These are phyloP conservation scores for Mesitornis unicolor DNA, from an alignment of 2,113 vertebrate genomes.

Conservation along the genomic window DNA sequence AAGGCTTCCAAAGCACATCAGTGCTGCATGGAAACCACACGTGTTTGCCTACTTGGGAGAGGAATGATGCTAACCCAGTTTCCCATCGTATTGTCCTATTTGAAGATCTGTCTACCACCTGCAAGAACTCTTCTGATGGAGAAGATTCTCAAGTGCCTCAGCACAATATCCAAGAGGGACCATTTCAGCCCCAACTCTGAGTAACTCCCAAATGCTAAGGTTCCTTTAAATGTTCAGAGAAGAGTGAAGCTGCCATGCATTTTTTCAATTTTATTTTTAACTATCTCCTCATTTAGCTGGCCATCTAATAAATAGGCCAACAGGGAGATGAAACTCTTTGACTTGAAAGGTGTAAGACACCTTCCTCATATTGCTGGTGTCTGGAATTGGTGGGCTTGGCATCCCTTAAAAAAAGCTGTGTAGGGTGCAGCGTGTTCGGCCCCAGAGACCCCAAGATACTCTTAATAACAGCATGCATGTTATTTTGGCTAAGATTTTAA, in stretches of 20 bases:
- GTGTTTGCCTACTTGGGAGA: background rate
- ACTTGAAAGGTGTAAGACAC: background rate
- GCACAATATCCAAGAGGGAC: background rate
- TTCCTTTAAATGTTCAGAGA: background rate
- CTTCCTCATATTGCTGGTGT: background rate
- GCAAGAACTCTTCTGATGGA: background rate
- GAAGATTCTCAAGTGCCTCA: background rate
- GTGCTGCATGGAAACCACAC: accelerated
- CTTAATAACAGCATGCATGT: background rate
- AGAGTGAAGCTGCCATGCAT: background rate
- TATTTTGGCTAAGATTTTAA: background rate
- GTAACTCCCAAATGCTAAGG: background rate
- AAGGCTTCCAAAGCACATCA: background rate
- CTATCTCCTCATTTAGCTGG: background rate
- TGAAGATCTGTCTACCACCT: background rate
- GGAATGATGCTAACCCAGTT: background rate
- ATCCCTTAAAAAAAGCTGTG: background rate
- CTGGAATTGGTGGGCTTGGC: background rate
- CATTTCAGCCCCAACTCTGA: background rate
- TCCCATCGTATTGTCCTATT: background rate
- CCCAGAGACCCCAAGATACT: background rate
- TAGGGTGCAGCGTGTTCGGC: background rate
- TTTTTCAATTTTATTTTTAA: background rate
- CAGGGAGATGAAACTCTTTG: background rate
- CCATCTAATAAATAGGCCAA: background rate